Percentiles rank a stretch among this genome's conserved stretches.
phyloP scores from a whole-genome alignment of 92 coral and sea anemone species.

The Desmophyllum pertusum region DNA sequence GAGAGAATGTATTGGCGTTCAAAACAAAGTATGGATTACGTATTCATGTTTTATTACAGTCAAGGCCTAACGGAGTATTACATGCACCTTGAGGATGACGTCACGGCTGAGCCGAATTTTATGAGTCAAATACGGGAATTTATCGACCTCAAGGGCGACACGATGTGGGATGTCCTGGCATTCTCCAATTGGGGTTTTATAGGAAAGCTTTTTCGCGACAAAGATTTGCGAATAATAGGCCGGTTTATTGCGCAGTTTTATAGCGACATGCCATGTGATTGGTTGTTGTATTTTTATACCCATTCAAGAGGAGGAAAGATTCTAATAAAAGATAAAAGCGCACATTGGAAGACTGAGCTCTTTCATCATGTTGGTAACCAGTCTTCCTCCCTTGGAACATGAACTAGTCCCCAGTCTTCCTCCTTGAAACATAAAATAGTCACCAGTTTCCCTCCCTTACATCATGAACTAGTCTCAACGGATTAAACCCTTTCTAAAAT shows the following conservation, averaged over 20 bases:
- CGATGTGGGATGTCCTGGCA: constrained; percentile 58
- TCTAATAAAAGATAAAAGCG: constrained; percentile 25
- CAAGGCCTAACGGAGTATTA: constrained; percentile 77
- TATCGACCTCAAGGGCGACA: constrained; percentile 48
- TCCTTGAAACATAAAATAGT: not conserved
- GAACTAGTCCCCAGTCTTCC: constrained; percentile 22
- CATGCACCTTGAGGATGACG: constrained; percentile 94
- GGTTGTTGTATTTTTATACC: constrained; percentile 32
- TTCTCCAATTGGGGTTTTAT: constrained; percentile 77
- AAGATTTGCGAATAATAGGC: constrained; percentile 62
- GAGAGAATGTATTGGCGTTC: constrained; percentile 91
- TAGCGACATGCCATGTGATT: constrained; percentile 71
- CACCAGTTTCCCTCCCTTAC: not conserved
- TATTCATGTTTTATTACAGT: constrained; percentile 78
- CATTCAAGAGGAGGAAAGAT: not conserved
- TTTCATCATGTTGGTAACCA: constrained; percentile 85
- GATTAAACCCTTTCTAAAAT: too few species aligned
- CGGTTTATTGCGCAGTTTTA: constrained; percentile 73
- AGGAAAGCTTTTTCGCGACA: constrained; percentile 77
- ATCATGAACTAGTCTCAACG: too few species aligned
- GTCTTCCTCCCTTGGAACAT: constrained; percentile 91
- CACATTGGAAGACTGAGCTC: constrained; percentile 38
- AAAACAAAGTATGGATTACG: constrained; percentile 84
- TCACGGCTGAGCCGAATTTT: constrained; percentile 58
- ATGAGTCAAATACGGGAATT: constrained; percentile 59